These are phyloP conservation scores for Erythrocercus mccallii DNA, from an alignment of 2,113 vertebrate species.

Conservation along the genomic window DNA sequence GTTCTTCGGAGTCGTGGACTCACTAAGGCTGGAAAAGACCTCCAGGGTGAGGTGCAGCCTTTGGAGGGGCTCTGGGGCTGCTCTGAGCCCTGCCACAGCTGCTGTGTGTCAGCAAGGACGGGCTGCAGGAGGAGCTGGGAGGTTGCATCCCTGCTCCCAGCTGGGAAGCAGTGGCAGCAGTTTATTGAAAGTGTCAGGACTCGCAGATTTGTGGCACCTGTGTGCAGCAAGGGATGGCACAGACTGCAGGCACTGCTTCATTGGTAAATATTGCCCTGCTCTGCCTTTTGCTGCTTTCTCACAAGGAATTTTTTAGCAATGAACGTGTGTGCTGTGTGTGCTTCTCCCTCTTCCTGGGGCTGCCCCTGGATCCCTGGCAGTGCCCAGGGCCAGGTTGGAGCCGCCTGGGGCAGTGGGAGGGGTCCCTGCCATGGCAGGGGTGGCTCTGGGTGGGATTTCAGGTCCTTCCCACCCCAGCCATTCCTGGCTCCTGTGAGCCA, in stretches of 20 bases:
- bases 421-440: neutral
- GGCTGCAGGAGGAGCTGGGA: neutral
- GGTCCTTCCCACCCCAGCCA: fast-evolving
- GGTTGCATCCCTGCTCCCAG: neutral
- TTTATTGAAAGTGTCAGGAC: neutral
- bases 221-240: neutral
- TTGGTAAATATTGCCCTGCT: fast-evolving
- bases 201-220: neutral
- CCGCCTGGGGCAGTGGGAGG: neutral
- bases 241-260: no score
- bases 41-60: neutral
- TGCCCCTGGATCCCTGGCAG: neutral
- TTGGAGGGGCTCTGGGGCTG: neutral
- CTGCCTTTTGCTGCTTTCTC: neutral
- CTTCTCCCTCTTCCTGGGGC: neutral
- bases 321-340: neutral
- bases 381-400: neutral
- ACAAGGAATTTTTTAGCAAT: neutral
- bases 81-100: neutral
- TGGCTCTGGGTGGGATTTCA: fast-evolving
- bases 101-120: neutral
- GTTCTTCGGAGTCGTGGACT: fast-evolving
- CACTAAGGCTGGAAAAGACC: fast-evolving
- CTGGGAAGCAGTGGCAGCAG: neutral
- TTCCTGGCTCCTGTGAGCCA: fast-evolving